phyloP scores from a whole-genome alignment of 2,888 invertebrate species.

The Pogonocherus hispidulus region DNA sequence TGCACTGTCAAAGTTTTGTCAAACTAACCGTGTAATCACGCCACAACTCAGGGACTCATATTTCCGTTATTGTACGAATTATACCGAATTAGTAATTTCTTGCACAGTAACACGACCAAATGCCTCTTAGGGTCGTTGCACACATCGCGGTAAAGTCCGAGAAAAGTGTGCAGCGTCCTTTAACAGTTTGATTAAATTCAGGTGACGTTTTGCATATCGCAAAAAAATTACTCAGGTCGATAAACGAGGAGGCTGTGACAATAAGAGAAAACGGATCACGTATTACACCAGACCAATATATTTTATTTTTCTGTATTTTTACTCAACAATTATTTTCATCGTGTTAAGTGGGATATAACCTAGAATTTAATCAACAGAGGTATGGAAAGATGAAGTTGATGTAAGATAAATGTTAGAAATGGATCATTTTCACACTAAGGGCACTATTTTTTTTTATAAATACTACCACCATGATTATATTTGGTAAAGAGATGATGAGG shows the following conservation, averaged over 20 bases:
- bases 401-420: not conserved
- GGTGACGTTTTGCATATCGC: slow-evolving; percentile 8
- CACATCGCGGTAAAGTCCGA: not conserved
- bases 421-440: not conserved
- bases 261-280: not conserved
- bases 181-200: slow-evolving; percentile 3
- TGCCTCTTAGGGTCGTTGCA: not conserved
- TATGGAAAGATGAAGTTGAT: not conserved
- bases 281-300: not conserved
- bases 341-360: not conserved
- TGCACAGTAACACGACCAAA: slow-evolving; percentile 4
- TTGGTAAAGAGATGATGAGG: too few relatives aligned
- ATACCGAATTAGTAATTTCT: not conserved
- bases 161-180: not conserved
- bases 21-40: not conserved
- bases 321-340: not conserved
- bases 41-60: not conserved
- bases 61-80: not conserved
- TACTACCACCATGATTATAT: too few relatives aligned
- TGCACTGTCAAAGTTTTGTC: not conserved
- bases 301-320: not conserved
- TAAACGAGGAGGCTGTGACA: slow-evolving; percentile 13
- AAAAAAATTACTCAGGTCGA: slow-evolving; percentile 2
- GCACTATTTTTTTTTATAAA: too few relatives aligned
- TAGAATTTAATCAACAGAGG: not conserved